Conservation (phyloP, 2,888 invertebrate species). For the Linhomoeus sp. region DNA sequence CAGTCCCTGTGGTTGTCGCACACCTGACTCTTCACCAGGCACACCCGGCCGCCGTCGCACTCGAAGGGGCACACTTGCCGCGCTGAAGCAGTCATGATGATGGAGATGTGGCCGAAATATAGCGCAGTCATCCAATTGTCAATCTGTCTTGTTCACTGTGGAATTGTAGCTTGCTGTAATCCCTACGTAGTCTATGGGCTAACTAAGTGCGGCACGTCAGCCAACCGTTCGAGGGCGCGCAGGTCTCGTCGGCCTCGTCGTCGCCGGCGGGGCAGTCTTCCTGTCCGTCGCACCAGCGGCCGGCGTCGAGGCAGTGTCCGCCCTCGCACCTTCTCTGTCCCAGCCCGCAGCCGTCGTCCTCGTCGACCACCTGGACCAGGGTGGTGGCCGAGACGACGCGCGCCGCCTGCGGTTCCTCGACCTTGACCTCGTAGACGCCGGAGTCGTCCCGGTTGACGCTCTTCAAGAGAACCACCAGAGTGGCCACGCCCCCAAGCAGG, state of each 20-base stretch:
- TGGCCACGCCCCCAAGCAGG: not conserved
- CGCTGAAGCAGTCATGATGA: no score
- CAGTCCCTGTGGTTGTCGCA: slow-evolving; percentile 44
- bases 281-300: slow-evolving; percentile 17
- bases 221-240: not conserved
- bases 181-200: no score
- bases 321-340: no score
- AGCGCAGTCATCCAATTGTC: no score
- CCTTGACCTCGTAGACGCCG: not conserved
- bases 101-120: no score
- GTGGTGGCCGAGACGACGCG: not conserved
- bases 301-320: no score
- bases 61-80: not conserved
- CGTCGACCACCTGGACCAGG: not conserved
- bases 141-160: no score
- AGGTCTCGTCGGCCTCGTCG: slow-evolving; percentile 9
- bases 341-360: no score
- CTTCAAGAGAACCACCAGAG: not conserved
- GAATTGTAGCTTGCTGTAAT: no score
- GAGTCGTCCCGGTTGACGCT: not conserved
- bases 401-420: not conserved
- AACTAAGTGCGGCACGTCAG: not conserved
- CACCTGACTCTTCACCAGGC: slow-evolving; percentile 55
- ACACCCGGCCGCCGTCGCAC: slow-evolving; percentile 28
- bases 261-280: slow-evolving; percentile 15